phyloP scores from a whole-genome alignment of 2,113 vertebrate genomes.

The Chascanopsetta lugubris region DNA sequence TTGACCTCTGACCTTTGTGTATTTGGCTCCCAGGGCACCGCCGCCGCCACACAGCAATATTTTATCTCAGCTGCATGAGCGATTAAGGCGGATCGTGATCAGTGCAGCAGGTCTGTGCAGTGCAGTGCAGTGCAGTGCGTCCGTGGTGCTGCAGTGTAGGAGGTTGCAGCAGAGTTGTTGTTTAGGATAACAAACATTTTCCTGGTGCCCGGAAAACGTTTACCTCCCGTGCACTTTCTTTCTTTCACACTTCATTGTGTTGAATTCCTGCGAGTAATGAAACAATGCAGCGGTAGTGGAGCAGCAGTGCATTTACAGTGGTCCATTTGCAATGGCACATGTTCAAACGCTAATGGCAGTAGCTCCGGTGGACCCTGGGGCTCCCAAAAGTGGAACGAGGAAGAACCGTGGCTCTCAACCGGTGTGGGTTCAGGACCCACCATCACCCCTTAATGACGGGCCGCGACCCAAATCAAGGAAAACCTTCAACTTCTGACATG shows the following conservation, averaged over 20 bases:
- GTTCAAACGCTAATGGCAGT: conserved; percentile 26
- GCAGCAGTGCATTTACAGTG: conserved; percentile 42
- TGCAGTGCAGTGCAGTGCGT: conserved; percentile 13
- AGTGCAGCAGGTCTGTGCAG: conserved; percentile 7
- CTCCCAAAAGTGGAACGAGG: conserved; percentile 33
- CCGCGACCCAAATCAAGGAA: too few species aligned
- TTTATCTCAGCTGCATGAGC: conserved; percentile 21
- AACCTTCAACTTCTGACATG: too few species aligned
- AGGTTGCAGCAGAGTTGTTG: background rate
- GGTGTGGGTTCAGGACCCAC: too few species aligned
- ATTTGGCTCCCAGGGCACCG: conserved; percentile 47
- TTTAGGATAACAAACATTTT: conserved; percentile 12
- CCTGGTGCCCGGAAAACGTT: conserved; percentile 26
- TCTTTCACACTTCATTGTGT: conserved; percentile 28
- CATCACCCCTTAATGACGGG: too few species aligned
- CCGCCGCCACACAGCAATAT: conserved; percentile 24
- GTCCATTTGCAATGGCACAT: conserved; percentile 49
- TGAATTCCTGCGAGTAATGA: conserved; percentile 37
- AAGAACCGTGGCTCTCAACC: too few species aligned
- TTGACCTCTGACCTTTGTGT: conserved; percentile 64
- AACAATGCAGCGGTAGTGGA: conserved; percentile 45
- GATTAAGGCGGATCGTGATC: background rate
- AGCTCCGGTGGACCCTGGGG: conserved; percentile 17
- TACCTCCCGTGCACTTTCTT: conserved; percentile 40
- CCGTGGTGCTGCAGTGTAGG: conserved; percentile 9